Evolutionary conservation across 1,140 invertebrate genomes (phyloP).

Genomic region (Sitobion miscanthi): DNA sequence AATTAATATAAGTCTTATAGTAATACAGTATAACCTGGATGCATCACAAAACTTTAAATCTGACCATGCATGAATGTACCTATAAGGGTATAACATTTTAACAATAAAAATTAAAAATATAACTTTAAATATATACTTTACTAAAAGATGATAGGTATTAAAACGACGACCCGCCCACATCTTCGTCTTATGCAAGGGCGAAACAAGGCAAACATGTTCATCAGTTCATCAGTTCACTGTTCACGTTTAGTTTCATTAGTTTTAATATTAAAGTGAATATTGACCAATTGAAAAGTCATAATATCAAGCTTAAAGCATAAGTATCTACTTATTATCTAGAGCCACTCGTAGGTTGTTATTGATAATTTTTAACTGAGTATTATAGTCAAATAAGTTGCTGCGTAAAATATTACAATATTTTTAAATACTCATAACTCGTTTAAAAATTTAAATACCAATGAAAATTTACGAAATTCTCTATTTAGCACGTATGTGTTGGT

Average conservation of each 20-base stretch:
- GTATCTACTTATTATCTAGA: not conserved
- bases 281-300: not conserved
- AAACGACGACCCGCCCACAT: not conserved
- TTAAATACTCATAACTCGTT: not conserved
- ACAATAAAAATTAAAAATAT: not conserved
- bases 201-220: not conserved
- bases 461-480: not conserved
- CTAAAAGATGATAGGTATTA: not conserved
- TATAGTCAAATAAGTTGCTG: no score
- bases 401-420: not conserved
- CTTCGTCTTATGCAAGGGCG: not conserved
- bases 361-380: not conserved
- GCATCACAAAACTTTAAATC: not conserved
- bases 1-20: no score
- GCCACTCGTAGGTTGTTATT: not conserved
- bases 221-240: not conserved
- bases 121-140: not conserved
- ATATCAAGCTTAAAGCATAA: not conserved
- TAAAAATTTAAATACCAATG: not conserved
- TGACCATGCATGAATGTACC: not conserved
- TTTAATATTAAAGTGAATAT: not conserved
- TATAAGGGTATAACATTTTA: not conserved
- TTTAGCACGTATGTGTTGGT: not conserved
- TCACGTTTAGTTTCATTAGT: no score
- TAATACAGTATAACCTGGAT: no score